These are phyloP conservation scores for Leptopilina myrica DNA, from an alignment of 2,888 invertebrate species.

Conservation along the genomic window DNA sequence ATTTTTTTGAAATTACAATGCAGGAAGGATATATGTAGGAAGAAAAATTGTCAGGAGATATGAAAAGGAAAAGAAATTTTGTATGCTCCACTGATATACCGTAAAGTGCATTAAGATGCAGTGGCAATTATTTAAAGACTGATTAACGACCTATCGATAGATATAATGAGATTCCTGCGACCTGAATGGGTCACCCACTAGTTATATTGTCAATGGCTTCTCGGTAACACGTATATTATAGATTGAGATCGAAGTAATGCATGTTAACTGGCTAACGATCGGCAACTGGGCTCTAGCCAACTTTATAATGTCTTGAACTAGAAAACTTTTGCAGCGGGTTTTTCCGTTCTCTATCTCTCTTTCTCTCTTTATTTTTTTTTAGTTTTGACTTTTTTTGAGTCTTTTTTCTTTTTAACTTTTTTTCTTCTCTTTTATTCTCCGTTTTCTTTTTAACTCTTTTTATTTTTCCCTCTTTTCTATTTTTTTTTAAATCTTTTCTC, in stretches of 20 bases:
- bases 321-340: slow-evolving; percentile 45
- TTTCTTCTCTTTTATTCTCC: slow-evolving; percentile 48
- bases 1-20: too few species aligned
- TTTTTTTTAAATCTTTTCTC: neutral
- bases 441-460: neutral
- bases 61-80: neutral
- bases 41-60: neutral
- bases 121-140: slow-evolving; percentile 43
- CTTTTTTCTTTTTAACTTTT: slow-evolving; percentile 31
- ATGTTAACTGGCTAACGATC: slow-evolving; percentile 52
- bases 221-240: slow-evolving; percentile 1
- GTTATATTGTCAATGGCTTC: slow-evolving; percentile 20
- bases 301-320: slow-evolving; percentile 43
- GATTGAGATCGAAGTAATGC: slow-evolving; percentile 42
- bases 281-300: slow-evolving; percentile 37
- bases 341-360: slow-evolving; percentile 36
- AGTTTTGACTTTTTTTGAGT: slow-evolving; percentile 40
- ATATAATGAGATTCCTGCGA: slow-evolving; percentile 12
- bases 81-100: neutral
- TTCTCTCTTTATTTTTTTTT: slow-evolving; percentile 43
- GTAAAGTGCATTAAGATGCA: slow-evolving; percentile 4
- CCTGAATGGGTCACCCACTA: slow-evolving; percentile 10
- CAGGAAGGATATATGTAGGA: neutral
- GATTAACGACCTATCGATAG: slow-evolving; percentile 42
- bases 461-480: slow-evolving; percentile 47